Evolutionary conservation across 2,888 invertebrate species (phyloP).

Genomic region (Chouioia cunea): DNA sequence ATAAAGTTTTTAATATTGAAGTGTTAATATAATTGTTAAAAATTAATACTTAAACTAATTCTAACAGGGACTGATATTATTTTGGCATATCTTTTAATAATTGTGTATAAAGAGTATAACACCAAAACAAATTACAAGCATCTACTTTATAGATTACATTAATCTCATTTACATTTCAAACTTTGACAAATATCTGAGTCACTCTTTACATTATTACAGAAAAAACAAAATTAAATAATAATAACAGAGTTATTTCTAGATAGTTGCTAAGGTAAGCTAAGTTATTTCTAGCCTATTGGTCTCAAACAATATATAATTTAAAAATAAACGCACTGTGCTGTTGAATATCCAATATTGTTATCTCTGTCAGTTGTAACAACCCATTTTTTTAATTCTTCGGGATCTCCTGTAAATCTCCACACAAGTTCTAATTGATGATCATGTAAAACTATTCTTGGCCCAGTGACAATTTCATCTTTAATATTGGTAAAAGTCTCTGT

Average conservation of each 20-base stretch:
- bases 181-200: no score
- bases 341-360: conserved; percentile 79
- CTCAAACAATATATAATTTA: not conserved
- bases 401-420: conserved; percentile 78
- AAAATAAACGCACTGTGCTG: conserved; percentile 53
- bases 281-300: conserved; percentile 2
- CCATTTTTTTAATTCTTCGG: conserved; percentile 77
- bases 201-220: no score
- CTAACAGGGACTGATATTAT: not conserved
- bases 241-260: not conserved
- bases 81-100: no score
- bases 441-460: conserved; percentile 72
- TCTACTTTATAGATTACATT: no score
- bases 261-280: not conserved
- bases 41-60: conserved; percentile 8
- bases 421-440: conserved; percentile 80
- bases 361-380: conserved; percentile 83
- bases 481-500: conserved; percentile 73
- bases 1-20: conserved; percentile 18
- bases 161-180: no score
- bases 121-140: no score
- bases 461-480: conserved; percentile 74
- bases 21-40: conserved; percentile 2
- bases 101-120: no score
- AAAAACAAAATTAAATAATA: no score